phyloP scores from a whole-genome alignment of 2,888 invertebrate genomes.

The Drosophila colorata region DNA sequence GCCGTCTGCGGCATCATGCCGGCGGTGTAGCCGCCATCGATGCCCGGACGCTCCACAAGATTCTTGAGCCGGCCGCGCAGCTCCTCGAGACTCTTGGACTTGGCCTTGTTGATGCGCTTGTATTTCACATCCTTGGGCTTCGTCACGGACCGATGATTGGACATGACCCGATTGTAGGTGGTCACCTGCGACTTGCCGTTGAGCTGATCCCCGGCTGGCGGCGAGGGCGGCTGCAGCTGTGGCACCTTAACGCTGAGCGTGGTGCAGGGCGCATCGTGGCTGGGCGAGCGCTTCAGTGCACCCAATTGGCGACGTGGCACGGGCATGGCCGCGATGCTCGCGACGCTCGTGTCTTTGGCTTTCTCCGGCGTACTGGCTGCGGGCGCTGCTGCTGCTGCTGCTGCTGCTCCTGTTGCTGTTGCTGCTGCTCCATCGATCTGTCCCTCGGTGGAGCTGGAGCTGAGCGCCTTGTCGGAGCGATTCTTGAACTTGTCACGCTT shows the following conservation, averaged over 20 bases:
- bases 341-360: constrained; percentile 60
- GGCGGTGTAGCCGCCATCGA: constrained; percentile 71
- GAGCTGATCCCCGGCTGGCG: constrained; percentile 37
- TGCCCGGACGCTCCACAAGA: constrained; percentile 91
- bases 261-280: constrained; percentile 75
- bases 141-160: constrained; percentile 94
- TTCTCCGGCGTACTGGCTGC: constrained; percentile 56
- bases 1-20: constrained; percentile 85
- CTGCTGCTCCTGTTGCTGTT: constrained; percentile 22
- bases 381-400: constrained; percentile 18
- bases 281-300: constrained; percentile 65
- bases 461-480: constrained; percentile 84
- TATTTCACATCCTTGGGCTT: constrained; percentile 96
- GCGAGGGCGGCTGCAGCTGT: constrained; percentile 56
- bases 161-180: constrained; percentile 94
- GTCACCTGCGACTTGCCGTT: constrained; percentile 87
- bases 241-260: constrained; percentile 73
- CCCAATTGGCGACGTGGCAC: constrained; percentile 66
- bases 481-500: constrained; percentile 86
- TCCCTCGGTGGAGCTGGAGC: constrained; percentile 83
- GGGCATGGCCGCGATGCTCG: constrained; percentile 28
- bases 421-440: constrained; percentile 59
- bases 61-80: constrained; percentile 92
- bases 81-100: constrained; percentile 95
- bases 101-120: constrained; percentile 95